A percentile compares a stretch with the other conserved stretches of the same genome.
These are phyloP conservation scores for Seriola dumerili DNA, from an alignment of 2,113 vertebrate genomes.

Conservation along the genomic window DNA sequence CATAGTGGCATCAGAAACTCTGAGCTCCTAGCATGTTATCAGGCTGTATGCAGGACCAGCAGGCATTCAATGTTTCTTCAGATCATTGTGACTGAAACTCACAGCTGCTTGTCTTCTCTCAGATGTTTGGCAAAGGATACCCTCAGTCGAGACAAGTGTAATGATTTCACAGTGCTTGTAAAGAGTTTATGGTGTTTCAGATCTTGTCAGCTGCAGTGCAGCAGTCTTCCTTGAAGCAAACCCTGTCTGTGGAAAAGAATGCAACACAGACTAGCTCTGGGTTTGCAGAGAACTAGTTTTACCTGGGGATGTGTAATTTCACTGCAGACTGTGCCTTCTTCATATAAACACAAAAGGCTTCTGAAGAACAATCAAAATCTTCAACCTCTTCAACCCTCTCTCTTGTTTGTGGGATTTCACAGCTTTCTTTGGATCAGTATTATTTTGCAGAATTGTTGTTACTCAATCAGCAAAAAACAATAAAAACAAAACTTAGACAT, in stretches of 20 bases:
- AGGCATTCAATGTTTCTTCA: conserved; percentile 14
- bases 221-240: conserved; percentile 1
- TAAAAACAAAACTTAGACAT: neutral
- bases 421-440: neutral
- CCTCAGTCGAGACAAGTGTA: conserved; percentile 23
- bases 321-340: neutral
- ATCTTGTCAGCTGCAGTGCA: neutral
- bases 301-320: neutral
- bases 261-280: neutral
- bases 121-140: neutral
- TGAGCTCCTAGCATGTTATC: no score
- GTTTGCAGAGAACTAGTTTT: neutral
- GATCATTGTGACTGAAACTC: conserved; percentile 2
- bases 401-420: neutral
- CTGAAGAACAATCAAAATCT: neutral
- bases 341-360: neutral
- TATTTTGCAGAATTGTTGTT: conserved; percentile 17
- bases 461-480: neutral
- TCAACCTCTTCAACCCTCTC: neutral
- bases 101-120: neutral
- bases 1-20: no score
- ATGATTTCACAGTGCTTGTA: conserved; percentile 34
- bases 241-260: neutral
- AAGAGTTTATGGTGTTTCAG: conserved; percentile 26
- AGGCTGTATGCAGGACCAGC: neutral